phyloP scores from a whole-genome alignment of 2,113 vertebrate genomes.

The Parus major region DNA sequence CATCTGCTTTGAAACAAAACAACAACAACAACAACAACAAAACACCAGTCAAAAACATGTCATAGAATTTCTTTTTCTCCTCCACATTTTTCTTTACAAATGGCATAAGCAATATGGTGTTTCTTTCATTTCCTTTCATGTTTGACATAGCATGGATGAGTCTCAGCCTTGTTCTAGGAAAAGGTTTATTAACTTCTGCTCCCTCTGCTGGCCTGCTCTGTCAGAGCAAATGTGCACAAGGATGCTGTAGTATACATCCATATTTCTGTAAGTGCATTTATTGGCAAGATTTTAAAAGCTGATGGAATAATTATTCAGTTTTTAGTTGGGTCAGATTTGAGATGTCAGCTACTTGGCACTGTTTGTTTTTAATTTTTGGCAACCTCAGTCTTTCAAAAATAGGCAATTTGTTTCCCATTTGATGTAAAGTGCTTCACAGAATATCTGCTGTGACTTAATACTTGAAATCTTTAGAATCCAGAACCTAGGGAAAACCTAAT shows the following conservation, averaged over 20 bases:
- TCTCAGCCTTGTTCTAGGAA: neutral
- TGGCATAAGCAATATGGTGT: neutral
- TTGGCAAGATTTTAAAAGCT: neutral
- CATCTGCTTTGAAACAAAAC: neutral
- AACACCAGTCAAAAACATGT: neutral
- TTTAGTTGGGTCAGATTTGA: constrained; percentile 44
- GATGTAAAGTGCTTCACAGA: constrained; percentile 58
- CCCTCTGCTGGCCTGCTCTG: constrained; percentile 40
- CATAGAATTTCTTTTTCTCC: neutral
- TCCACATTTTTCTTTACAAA: neutral
- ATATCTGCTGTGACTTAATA: constrained; percentile 51
- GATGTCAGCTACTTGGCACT: constrained; percentile 50
- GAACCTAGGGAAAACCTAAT: constrained; percentile 39
- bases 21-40: neutral
- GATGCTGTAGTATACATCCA: neutral
- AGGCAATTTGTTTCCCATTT: constrained; percentile 51
- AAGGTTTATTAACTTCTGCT: constrained; percentile 30
- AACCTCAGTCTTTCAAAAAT: constrained; percentile 41
- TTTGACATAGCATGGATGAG: neutral
- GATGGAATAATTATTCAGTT: neutral
- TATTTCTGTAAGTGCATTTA: neutral
- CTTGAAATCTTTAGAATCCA: constrained; percentile 53
- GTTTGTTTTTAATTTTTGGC: constrained; percentile 58
- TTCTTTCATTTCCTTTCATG: neutral
- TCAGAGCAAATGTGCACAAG: neutral